phyloP scores from a whole-genome alignment of 2,113 vertebrate species.

The Pygoscelis antarcticus region DNA sequence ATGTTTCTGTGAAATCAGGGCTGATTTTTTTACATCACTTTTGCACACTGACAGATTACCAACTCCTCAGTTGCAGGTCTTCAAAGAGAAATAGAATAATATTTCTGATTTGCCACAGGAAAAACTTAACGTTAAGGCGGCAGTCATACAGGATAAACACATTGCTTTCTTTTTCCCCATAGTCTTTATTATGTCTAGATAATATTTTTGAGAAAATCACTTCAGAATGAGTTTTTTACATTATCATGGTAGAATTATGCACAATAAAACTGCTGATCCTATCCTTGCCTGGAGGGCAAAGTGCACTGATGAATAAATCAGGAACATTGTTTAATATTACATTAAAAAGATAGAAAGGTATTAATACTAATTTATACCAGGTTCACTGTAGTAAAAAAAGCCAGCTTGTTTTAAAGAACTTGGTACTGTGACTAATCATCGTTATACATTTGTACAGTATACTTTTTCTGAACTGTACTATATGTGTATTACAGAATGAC shows the following conservation, averaged over 20 bases:
- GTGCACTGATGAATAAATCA: conserved; percentile 52
- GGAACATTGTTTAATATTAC: conserved; percentile 61
- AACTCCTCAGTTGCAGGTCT: neutral
- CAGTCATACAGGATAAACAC: neutral
- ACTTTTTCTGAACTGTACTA: neutral
- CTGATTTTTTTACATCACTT: neutral
- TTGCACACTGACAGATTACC: neutral
- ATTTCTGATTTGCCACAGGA: neutral
- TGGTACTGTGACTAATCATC: neutral
- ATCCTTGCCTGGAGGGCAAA: conserved; percentile 46
- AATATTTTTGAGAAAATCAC: conserved; percentile 18
- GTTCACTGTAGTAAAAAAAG: neutral
- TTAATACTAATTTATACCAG: conserved; percentile 35
- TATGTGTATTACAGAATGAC: neutral
- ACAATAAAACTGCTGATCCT: conserved; percentile 42
- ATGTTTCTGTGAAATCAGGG: neutral
- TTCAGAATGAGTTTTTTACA: conserved; percentile 18
- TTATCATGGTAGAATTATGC: conserved; percentile 1
- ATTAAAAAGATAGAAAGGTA: conserved; percentile 49
- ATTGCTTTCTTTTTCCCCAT: neutral
- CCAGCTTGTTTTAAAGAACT: neutral
- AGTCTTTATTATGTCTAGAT: conserved; percentile 24
- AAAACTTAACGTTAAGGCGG: neutral
- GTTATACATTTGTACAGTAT: neutral
- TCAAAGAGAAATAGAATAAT: neutral